Evolutionary conservation across 2,888 invertebrate species (phyloP), one percentile per base, ranked within the genome.

Genomic region (Acheta domesticus): DNA sequence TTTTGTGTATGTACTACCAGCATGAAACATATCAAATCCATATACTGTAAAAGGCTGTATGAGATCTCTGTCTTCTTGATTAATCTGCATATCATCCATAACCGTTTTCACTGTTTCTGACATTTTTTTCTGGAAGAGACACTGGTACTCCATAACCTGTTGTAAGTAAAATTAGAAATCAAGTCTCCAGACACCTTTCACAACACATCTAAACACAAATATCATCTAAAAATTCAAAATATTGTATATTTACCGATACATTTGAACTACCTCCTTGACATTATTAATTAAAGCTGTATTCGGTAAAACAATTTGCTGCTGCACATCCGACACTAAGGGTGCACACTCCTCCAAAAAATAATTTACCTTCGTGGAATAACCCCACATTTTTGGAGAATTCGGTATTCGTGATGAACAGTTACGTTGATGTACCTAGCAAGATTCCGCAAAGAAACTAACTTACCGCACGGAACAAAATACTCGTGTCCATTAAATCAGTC

Each of bases 11-110:
- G 86, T 82, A 1, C 88, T 87, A 85, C 95, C 96, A 75, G 92
- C 91, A 86, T 91, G 90, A 84, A 92, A 91, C 50, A 93, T 85
- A 85, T 96, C 93, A 86, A 92, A 93, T 36, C 95, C 94, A 87
- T 89, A 90, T 2, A 92, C 92, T 82, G 90, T 90, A 84, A 95
- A 96, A 0, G 93, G 92, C 81, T 89, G 87, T 75, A 92, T 87
- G 36, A 89, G 84, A 81, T 88, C 88, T 49, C 86, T 87, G 76
- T 91, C 88, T 12, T 87, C 83, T 20, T 88, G 86, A 1, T 88
- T 82, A 2, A 93, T 80, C n/a, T 91, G 86, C 19, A 94, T 84
- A 80, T 92, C 88, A 73, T 91, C 88, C 77, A 92, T 82, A 75
- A 92, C 92, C 84, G 89, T 89, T 12, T 91, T 84, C 81, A 90